These are phyloP conservation scores for Galemys pyrenaicus DNA, from an alignment of 2,113 vertebrate genomes.

Conservation along the genomic window DNA sequence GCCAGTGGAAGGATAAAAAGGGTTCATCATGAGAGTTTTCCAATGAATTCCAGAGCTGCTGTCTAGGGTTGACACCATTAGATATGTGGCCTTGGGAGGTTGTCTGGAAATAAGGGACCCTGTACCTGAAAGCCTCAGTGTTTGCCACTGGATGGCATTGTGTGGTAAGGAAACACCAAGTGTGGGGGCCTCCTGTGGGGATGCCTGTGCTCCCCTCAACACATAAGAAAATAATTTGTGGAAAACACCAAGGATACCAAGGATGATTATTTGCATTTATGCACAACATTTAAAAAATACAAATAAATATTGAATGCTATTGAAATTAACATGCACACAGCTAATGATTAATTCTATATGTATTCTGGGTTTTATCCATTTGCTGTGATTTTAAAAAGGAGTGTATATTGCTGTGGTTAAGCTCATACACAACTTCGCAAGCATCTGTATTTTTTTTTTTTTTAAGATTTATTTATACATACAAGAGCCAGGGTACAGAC, in stretches of 20 bases:
- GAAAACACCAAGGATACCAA: not conserved
- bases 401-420: not conserved
- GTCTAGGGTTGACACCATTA: not conserved
- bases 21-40: not conserved
- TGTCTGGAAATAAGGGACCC: conserved; percentile 57
- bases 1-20: not conserved
- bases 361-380: not conserved
- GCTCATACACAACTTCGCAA: not conserved
- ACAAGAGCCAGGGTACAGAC: no score
- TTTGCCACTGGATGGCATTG: conserved; percentile 55
- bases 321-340: not conserved
- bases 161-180: conserved; percentile 44
- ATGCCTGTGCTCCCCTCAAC: not conserved
- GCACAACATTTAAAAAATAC: not conserved
- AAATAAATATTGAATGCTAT: not conserved
- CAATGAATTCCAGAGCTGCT: no score
- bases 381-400: not conserved
- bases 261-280: not conserved
- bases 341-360: not conserved
- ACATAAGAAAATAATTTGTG: not conserved
- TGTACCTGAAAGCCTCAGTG: conserved; percentile 57
- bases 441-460: no score
- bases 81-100: fast-evolving
- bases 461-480: no score
- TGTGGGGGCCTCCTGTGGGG: not conserved